A percentile compares a stretch with the other conserved stretches of the same genome.
These are phyloP conservation scores for Serrognathus titanus DNA, from an alignment of 2,888 invertebrate species.

Conservation along the genomic window DNA sequence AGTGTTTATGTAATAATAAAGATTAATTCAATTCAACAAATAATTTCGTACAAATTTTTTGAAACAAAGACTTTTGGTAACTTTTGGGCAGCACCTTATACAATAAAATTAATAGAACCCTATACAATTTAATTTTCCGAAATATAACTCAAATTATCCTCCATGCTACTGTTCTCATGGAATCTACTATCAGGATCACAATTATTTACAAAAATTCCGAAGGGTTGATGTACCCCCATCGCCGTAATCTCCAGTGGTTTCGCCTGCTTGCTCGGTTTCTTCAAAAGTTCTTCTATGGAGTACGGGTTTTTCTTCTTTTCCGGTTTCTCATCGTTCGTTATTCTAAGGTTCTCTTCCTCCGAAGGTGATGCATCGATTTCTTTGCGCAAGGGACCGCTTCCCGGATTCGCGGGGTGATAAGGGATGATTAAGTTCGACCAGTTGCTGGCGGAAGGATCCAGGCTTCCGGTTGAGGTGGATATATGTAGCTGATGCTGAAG, in stretches of 20 bases:
- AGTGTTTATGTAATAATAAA: too few species aligned
- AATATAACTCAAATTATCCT: background rate
- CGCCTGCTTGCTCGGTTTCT: constrained; percentile 70
- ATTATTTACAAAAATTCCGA: constrained; percentile 24
- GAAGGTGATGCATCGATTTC: constrained; percentile 17
- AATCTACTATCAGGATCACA: background rate
- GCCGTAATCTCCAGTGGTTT: constrained; percentile 30
- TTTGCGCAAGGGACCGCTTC: constrained; percentile 15
- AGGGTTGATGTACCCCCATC: constrained; percentile 31
- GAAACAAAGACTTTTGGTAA: too few species aligned
- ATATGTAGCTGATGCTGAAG: constrained; percentile 52
- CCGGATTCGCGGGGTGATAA: constrained; percentile 47
- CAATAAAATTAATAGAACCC: too few species aligned
- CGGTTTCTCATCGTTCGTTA: constrained; percentile 30
- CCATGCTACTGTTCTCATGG: background rate
- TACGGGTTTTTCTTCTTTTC: constrained; percentile 74
- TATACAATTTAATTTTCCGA: too few species aligned
- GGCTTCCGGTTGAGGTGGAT: constrained; percentile 47
- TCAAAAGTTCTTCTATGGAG: constrained; percentile 81
- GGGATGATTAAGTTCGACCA: constrained; percentile 62
- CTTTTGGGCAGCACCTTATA: too few species aligned
- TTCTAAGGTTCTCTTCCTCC: constrained; percentile 28
- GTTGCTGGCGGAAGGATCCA: constrained; percentile 41
- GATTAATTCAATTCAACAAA: too few species aligned
- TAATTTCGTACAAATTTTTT: too few species aligned